Percentiles rank a stretch among this genome's conserved stretches.
Evolutionary conservation across 2,113 vertebrate genomes (phyloP).

Genomic region (Onychostruthus taczanowskii): DNA sequence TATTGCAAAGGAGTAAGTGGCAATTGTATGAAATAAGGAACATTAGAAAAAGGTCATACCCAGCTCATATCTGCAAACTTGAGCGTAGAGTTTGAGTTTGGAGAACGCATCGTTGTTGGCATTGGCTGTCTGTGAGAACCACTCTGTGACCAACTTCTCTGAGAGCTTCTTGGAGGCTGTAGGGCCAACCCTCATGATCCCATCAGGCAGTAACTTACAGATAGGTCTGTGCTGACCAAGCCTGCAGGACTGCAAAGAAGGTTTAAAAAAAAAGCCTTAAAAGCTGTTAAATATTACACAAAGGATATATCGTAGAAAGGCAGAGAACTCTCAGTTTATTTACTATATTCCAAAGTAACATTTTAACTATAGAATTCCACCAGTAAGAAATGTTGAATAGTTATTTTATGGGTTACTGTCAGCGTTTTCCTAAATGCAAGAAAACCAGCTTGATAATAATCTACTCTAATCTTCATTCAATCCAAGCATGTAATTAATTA

Average conservation of each 20-base stretch:
- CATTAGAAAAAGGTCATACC: conserved; percentile 70
- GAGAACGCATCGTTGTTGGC: conserved; percentile 90
- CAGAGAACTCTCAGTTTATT: background rate
- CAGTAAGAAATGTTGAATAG: background rate
- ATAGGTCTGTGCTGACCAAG: conserved; percentile 97
- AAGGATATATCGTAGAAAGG: background rate
- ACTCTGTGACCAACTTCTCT: conserved; percentile 91
- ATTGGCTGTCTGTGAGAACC: conserved; percentile 91
- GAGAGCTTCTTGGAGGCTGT: conserved; percentile 86
- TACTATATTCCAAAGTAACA: background rate
- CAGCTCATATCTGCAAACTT: conserved; percentile 96
- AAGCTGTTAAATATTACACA: background rate
- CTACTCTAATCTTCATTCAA: background rate
- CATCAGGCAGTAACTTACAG: conserved; percentile 90
- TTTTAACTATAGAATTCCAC: background rate
- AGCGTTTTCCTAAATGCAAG: background rate
- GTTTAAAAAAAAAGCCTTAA: background rate
- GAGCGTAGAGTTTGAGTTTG: conserved; percentile 95
- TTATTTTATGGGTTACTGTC: background rate
- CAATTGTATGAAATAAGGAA: background rate
- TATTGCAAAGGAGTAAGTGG: background rate
- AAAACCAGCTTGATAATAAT: background rate
- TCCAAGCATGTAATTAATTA: background rate
- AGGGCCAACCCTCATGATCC: conserved; percentile 90
- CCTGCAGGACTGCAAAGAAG: conserved; percentile 85